Base-by-base conservation (phyloP, 2,888 invertebrate species). In the Epinotia demarniana region DNA sequence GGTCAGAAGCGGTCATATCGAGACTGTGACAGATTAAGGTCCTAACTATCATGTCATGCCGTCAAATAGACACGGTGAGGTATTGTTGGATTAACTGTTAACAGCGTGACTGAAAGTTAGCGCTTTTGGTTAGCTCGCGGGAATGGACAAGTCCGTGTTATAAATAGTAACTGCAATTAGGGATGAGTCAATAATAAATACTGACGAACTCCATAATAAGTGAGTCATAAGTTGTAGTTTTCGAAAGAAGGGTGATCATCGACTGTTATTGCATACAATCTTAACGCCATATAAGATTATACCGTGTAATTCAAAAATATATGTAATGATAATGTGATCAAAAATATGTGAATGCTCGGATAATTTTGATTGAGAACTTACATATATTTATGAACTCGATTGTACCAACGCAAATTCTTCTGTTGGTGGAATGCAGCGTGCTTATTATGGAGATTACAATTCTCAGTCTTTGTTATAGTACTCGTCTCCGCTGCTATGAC, bases 81-180 rank as follows among this genome's bases (percentile, higher is more conserved):
- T 76, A 75, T 76, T 78, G 68, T 77, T 76, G 78, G 68, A 84
- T 84, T 86, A 87, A 86, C 87, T 82, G 83, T 83, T 86, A 86
- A 86, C 84, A 78, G 80, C 78, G 81, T 81, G 82, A 79, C 82
- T 85, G 83, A 79, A 72, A 72, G 70, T 75, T 69, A 79, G 70
- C 75, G 79, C 79, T 80, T 82, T 73, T 77, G 66, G 73, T 77
- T 73, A 55, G 64, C 49, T 71, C 60, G 16, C 46, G 27, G 73
- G 53, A 70, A 64, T 75, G 58, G 39, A 53, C 19, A 53, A 6
- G 27, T 27, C 43, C 53, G 60, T 82, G 81, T 79, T 76, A 83
- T 83, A 80, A 80, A 77, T 80, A 81, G 77, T 82, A 81, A 81
- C 79, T 78, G 68, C 72, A 69, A 23, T 80, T 77, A 23, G 49